phyloP scores from a whole-genome alignment of 2,888 invertebrate genomes.

The Petrolisthes manimaculis region DNA sequence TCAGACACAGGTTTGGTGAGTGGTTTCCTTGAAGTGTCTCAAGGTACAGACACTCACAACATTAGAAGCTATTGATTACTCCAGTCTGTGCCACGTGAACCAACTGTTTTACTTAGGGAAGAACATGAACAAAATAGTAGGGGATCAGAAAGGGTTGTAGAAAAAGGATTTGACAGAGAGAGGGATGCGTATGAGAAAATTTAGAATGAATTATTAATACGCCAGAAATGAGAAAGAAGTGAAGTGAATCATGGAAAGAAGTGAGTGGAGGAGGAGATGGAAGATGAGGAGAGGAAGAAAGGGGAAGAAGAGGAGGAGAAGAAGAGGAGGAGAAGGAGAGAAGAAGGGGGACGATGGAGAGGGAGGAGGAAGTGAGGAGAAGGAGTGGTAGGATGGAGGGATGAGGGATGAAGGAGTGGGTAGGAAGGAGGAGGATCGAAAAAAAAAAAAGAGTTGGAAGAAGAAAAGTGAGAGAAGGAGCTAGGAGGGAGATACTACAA shows the following conservation, averaged over 20 bases:
- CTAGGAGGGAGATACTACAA: not conserved
- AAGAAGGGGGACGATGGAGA: not conserved
- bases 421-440: not conserved
- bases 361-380: not conserved
- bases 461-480: not conserved
- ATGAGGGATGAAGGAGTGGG: not conserved
- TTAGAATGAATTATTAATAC: too few relatives aligned
- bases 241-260: not conserved
- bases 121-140: too few relatives aligned
- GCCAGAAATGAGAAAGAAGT: too few relatives aligned
- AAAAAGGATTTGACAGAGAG: too few relatives aligned
- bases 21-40: too few relatives aligned
- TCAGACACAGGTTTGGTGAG: too few relatives aligned
- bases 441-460: not conserved
- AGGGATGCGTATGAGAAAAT: too few relatives aligned
- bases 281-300: not conserved
- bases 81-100: too few relatives aligned
- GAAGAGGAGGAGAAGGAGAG: not conserved
- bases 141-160: too few relatives aligned
- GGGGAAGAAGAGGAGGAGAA: not conserved
- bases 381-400: not conserved
- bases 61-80: too few relatives aligned
- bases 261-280: not conserved
- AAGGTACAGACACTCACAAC: too few relatives aligned
- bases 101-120: too few relatives aligned